These are phyloP conservation scores for Planococcus citri DNA, from an alignment of 1,140 invertebrate species.

Conservation along the genomic window DNA sequence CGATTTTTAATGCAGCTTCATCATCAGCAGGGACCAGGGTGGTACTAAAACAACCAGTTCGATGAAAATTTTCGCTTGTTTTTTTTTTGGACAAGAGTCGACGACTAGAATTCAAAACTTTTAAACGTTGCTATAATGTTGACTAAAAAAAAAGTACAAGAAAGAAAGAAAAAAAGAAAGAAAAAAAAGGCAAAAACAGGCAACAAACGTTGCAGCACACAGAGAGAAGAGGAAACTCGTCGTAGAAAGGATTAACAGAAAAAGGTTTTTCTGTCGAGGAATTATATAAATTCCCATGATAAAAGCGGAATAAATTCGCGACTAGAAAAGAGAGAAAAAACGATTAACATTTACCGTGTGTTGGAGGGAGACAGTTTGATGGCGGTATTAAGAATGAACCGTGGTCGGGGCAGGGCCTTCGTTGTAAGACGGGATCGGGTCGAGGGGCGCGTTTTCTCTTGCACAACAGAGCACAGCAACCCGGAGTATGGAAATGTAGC, in stretches of 20 bases:
- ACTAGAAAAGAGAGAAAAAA: constrained; percentile 19
- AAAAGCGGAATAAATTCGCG: constrained; percentile 17
- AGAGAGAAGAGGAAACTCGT: not conserved
- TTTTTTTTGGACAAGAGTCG: no score
- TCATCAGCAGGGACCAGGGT: no score
- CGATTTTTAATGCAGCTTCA: not conserved
- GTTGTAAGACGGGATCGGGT: not conserved
- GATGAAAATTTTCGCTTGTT: not conserved
- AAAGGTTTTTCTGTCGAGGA: constrained; percentile 20
- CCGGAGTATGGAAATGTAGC: constrained; percentile 26
- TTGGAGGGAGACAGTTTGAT: constrained; percentile 15
- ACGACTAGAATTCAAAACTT: no score
- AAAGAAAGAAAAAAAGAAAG: no score
- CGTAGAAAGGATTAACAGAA: constrained; percentile 18
- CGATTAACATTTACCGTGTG: constrained; percentile 14
- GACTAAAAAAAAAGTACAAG: no score
- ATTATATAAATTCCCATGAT: constrained; percentile 20
- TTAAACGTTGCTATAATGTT: no score
- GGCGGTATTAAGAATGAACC: constrained; percentile 10
- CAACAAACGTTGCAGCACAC: no score
- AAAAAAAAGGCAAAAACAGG: no score
- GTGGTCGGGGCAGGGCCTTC: not conserved
- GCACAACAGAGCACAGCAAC: not conserved
- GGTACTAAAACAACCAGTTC: not conserved
- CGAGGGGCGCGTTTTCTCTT: not conserved